Percentiles rank a stretch among this genome's conserved stretches.
phyloP scores from a whole-genome alignment of 2,888 invertebrate species.

The Macaria liturata region DNA sequence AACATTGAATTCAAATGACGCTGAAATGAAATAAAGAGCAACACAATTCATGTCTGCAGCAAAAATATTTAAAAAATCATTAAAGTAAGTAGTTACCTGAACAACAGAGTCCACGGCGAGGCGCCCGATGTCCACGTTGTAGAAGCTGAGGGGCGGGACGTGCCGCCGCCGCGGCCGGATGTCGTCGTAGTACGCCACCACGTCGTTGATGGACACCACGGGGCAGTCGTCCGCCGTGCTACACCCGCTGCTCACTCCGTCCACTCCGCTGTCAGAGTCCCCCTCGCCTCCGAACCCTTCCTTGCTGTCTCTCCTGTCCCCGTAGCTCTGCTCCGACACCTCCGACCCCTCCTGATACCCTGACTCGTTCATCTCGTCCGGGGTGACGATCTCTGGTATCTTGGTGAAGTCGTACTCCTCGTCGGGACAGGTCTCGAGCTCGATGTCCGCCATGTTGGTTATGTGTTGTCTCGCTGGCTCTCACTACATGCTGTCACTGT shows the following conservation, averaged over 20 bases:
- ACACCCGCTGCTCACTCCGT: conserved; percentile 83
- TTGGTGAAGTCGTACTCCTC: conserved; percentile 71
- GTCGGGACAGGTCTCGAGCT: conserved; percentile 55
- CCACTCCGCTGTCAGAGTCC: conserved; percentile 82
- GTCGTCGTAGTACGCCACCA: conserved; percentile 77
- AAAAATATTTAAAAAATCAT: no score
- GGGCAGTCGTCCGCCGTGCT: conserved; percentile 83
- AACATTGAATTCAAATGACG: no score
- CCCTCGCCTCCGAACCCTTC: conserved; percentile 74
- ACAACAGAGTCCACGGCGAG: conserved; percentile 66
- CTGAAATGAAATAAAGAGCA: no score
- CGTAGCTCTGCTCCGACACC: conserved; percentile 73
- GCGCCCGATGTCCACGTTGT: conserved; percentile 73
- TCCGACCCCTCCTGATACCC: conserved; percentile 77
- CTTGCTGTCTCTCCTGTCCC: conserved; percentile 73
- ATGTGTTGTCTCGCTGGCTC: conserved; percentile 32
- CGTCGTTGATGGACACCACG: conserved; percentile 79
- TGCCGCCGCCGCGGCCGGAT: conserved; percentile 69
- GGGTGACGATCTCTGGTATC: conserved; percentile 74
- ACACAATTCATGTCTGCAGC: no score
- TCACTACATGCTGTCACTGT: conserved; percentile 72
- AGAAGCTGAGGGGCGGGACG: conserved; percentile 75
- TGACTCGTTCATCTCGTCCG: conserved; percentile 77
- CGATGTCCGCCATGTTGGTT: conserved; percentile 66
- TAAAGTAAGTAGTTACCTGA: conserved; percentile 57